Conservation (phyloP, 2,888 invertebrate species). For the Xanthorhoe designata region DNA sequence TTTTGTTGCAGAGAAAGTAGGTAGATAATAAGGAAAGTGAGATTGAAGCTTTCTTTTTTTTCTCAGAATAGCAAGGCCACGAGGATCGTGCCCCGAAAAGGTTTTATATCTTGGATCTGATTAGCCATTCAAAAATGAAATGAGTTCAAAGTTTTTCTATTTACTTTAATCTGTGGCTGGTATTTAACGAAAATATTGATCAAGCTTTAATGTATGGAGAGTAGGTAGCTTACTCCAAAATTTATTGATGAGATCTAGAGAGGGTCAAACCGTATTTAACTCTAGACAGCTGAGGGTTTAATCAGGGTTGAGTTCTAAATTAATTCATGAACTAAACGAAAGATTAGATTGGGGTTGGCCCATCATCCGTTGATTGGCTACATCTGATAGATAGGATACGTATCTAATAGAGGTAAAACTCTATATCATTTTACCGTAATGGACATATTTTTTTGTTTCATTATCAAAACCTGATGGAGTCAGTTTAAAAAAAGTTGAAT, state of each 20-base stretch:
- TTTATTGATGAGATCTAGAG: conserved; percentile 26
- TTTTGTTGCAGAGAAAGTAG: conserved; percentile 45
- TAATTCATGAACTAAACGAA: conserved; percentile 25
- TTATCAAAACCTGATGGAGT: background rate
- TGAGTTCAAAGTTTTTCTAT: background rate
- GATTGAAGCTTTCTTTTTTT: conserved; percentile 34
- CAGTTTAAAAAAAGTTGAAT: conserved; percentile 4
- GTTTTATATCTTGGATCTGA: conserved; percentile 13
- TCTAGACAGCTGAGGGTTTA: conserved; percentile 26
- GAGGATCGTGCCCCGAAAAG: conserved; percentile 9
- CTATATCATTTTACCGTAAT: conserved; percentile 7
- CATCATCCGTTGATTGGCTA: conserved; percentile 19
- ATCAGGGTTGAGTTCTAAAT: conserved; percentile 31
- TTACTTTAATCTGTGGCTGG: conserved; percentile 2
- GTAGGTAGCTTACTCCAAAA: conserved; percentile 8
- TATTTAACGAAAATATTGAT: background rate
- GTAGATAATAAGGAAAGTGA: conserved; percentile 43
- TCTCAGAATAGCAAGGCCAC: conserved; percentile 12
- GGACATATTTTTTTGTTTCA: conserved; percentile 5
- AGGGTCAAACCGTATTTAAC: conserved; percentile 30
- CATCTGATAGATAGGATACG: conserved; percentile 21
- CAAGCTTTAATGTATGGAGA: background rate
- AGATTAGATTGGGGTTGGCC: conserved; percentile 24
- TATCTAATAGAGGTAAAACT: conserved; percentile 7
- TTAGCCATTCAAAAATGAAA: conserved; percentile 11